Base-by-base conservation (phyloP, 2,888 invertebrate species). In the Macroteleia sp. region DNA sequence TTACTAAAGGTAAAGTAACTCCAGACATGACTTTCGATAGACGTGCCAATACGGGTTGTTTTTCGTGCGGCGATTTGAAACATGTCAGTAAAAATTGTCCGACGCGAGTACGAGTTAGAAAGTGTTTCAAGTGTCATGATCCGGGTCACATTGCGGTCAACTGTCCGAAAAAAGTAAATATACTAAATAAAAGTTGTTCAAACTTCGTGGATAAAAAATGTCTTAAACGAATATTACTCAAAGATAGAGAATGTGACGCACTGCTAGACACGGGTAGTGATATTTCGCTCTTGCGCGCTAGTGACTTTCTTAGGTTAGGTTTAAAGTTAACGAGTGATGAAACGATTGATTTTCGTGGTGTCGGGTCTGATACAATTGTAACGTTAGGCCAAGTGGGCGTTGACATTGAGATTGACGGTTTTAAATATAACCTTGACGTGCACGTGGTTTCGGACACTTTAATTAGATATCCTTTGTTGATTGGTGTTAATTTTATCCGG, bases 221-320 rank as follows among this genome's bases (percentile, higher is more conserved):
- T 36, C 14, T 36, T 36, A 36, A 36, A 16, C 36, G 36, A 16
- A 16, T 36, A 16, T 16, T 16, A 3, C 14, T 36, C 16, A 16
- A 16, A 16, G 36, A 36, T 12, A 12, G 36, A 36, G 36, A 36
- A 12, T 36, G 14, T 12, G 28, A 28, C 2, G 50, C 50, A 3
- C 19, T 50, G 10, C 1, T 50, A 19, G 50, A 50, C 50, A 32
- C 50, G 3, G 50, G 50, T 9, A 50, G 50, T n/a, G 50, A 50
- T 8, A 50, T 30, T 30, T 30, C 30, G 30, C 30, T 30, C 30
- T 30, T 50, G 30, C 30, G 19, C 4, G 50, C 14, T 9, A 50
- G 32, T 9, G 52, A 52, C 8, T 52, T 36, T 19, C 36, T 52
- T n/a, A 34, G 22, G 14, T 22, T 52, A 12, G 52, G 52, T 22